phyloP scores from a whole-genome alignment of 2,888 invertebrate species.

The Leptinotarsa tumamoca region DNA sequence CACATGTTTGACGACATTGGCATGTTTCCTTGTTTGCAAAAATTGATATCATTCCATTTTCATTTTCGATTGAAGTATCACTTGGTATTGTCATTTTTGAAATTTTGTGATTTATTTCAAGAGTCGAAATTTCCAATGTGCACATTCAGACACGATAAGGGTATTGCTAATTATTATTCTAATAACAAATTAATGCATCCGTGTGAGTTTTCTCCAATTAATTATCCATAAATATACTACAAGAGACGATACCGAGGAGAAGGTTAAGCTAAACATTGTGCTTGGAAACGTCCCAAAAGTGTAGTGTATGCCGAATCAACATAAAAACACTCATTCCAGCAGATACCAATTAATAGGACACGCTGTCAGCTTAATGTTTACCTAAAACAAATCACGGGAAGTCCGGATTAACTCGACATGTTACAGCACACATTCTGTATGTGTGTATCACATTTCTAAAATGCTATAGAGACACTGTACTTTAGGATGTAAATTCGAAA shows the following conservation, averaged over 20 bases:
- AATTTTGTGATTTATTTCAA: too few relatives aligned
- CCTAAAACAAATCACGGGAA: slow-evolving; percentile 50
- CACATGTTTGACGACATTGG: too few relatives aligned
- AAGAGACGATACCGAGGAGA: neutral
- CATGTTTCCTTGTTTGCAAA: too few relatives aligned
- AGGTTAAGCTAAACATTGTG: slow-evolving; percentile 41
- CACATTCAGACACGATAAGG: too few relatives aligned
- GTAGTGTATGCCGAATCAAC: slow-evolving; percentile 40
- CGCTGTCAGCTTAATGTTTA: slow-evolving; percentile 48
- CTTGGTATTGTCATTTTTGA: too few relatives aligned
- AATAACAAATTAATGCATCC: neutral
- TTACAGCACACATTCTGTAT: slow-evolving; percentile 34
- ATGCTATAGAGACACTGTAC: neutral
- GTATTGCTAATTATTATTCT: too few relatives aligned
- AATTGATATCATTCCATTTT: too few relatives aligned
- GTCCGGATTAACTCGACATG: slow-evolving; percentile 42
- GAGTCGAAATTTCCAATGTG: too few relatives aligned
- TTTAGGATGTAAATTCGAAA: neutral
- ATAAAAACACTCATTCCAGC: slow-evolving; percentile 41
- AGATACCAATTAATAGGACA: slow-evolving; percentile 41
- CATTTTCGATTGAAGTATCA: too few relatives aligned
- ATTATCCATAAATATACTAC: neutral
- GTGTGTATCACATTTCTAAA: slow-evolving; percentile 15
- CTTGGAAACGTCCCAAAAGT: slow-evolving; percentile 47
- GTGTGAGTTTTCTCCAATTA: neutral